phyloP scores from a whole-genome alignment of 2,888 invertebrate genomes.

The Callinectes sapidus region DNA sequence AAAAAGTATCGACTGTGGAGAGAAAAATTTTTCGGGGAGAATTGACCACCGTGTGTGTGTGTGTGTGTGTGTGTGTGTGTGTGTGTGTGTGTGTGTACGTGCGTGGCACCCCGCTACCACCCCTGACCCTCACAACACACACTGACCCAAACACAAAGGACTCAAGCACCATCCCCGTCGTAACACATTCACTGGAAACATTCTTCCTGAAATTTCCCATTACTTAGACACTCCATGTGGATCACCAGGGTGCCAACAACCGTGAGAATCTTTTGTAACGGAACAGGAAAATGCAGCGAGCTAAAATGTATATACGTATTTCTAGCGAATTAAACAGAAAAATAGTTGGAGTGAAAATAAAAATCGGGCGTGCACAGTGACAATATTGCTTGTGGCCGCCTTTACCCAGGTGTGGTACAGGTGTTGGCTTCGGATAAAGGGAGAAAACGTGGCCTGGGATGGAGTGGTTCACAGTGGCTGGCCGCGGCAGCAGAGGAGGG shows the following conservation, averaged over 20 bases:
- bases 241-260: background rate
- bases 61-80: conserved; percentile 25
- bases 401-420: conserved; percentile 33
- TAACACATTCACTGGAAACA: background rate
- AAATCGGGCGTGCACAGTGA: conserved; percentile 28
- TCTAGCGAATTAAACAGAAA: conserved; percentile 33
- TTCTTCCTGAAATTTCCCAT: background rate
- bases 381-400: conserved; percentile 36
- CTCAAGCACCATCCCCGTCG: background rate
- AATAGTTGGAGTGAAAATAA: conserved; percentile 26
- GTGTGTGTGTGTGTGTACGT: conserved; percentile 17
- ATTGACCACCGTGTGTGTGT: conserved; percentile 13
- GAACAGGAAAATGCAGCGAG: background rate
- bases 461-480: conserved; percentile 34
- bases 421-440: conserved; percentile 37
- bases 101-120: background rate
- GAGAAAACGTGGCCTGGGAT: conserved; percentile 33
- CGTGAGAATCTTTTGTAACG: background rate
- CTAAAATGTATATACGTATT: background rate
- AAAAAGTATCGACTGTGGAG: background rate
- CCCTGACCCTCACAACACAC: background rate
- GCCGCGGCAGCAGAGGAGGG: conserved; percentile 30
- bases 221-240: background rate
- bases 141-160: background rate
- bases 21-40: background rate